Conservation (phyloP, 1,140 invertebrate genomes). For the Euwallacea fornicatus region DNA sequence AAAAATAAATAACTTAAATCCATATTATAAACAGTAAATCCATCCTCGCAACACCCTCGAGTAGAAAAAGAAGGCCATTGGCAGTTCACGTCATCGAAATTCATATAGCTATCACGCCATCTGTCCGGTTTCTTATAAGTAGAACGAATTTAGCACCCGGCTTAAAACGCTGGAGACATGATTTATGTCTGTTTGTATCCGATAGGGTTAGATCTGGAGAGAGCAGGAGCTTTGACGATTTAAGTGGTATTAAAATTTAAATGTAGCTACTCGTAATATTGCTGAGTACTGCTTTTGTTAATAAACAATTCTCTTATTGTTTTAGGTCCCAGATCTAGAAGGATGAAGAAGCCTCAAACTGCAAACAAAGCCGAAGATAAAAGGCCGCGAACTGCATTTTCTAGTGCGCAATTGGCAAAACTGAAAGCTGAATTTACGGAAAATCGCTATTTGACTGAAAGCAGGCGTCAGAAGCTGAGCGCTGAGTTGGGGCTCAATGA, state of each 20-base stretch:
- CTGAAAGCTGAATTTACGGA: conserved; percentile 91
- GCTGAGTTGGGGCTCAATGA: conserved; percentile 87
- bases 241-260: conserved; percentile 21
- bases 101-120: conserved; percentile 27
- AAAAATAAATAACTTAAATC: conserved; percentile 18
- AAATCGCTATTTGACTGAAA: conserved; percentile 90
- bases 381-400: conserved; percentile 95
- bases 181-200: conserved; percentile 11
- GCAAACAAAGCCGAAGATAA: conserved; percentile 77
- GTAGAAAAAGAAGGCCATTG: conserved; percentile 6
- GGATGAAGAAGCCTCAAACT: conserved; percentile 70
- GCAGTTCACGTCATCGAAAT: conserved; percentile 21
- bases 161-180: not conserved
- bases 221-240: not conserved
- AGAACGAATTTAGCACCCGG: conserved; percentile 18
- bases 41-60: not conserved
- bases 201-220: not conserved
- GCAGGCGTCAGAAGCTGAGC: conserved; percentile 82
- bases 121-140: conserved; percentile 17
- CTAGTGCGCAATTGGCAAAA: conserved; percentile 87
- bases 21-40: conserved; percentile 15
- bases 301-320: conserved; percentile 35
- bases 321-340: conserved; percentile 85
- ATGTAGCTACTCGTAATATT: not conserved
- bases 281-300: not conserved